phyloP scores from a whole-genome alignment of 2,113 vertebrate genomes.

The Calidris pygmaea region DNA sequence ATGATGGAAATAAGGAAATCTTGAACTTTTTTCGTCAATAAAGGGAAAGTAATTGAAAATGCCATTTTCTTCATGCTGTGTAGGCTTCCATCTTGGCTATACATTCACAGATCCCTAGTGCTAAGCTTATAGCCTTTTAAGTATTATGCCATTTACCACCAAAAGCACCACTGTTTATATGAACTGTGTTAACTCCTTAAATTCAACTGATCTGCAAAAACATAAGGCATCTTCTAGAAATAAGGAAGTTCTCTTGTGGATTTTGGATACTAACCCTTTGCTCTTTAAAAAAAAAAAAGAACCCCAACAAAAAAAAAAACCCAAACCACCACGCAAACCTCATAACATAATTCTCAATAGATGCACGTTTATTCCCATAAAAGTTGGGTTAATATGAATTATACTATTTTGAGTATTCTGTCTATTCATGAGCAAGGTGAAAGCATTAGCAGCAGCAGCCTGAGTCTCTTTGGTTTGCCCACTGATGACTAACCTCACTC shows the following conservation, averaged over 20 bases:
- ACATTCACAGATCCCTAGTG: neutral
- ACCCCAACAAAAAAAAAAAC: neutral
- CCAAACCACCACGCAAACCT: neutral
- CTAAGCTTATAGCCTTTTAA: neutral
- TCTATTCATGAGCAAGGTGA: neutral
- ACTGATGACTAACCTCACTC: conserved; percentile 34
- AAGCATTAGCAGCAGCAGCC: conserved; percentile 26
- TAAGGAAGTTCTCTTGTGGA: neutral
- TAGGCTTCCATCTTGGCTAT: neutral
- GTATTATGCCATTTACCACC: neutral
- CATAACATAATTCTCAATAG: neutral
- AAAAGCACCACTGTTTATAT: neutral
- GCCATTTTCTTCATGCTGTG: neutral
- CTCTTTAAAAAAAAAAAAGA: neutral
- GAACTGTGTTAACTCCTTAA: neutral
- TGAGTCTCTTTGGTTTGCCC: neutral
- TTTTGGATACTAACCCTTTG: neutral
- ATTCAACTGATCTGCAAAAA: neutral
- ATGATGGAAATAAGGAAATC: neutral
- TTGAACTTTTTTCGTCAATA: neutral
- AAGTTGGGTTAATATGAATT: neutral
- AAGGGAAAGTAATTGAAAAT: conserved; percentile 11
- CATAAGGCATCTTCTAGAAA: neutral
- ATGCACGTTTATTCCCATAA: neutral
- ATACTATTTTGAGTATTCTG: neutral